Conservation (phyloP, 2,113 vertebrate genomes). For the Chaetodon auriga region DNA sequence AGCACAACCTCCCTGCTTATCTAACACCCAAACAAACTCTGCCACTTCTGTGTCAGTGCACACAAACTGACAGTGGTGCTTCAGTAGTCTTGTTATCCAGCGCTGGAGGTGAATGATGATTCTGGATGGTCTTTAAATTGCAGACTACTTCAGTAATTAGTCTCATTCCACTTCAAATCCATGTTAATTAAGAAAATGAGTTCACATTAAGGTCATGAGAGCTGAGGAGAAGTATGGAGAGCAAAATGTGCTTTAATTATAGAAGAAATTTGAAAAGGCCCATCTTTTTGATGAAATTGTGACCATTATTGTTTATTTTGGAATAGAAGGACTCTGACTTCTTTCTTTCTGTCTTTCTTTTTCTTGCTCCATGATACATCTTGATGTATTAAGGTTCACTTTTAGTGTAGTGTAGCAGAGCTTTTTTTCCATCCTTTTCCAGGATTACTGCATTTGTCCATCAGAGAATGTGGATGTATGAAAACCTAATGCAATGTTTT, state of each 20-base stretch:
- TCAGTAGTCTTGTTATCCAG: slow-evolving; percentile 37
- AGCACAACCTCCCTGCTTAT: slow-evolving; percentile 39
- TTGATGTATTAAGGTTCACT: background rate
- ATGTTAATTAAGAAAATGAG: slow-evolving; percentile 58
- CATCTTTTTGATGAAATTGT: background rate
- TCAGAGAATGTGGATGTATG: background rate
- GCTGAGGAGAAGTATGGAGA: slow-evolving; percentile 13
- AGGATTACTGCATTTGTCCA: background rate
- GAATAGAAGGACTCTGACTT: background rate
- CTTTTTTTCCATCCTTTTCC: background rate
- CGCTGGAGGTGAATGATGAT: slow-evolving; percentile 14
- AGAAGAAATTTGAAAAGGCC: slow-evolving; percentile 5
- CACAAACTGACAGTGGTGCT: slow-evolving; percentile 11
- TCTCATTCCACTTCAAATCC: slow-evolving; percentile 36
- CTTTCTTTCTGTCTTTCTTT: background rate
- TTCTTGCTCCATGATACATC: background rate
- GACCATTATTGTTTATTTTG: background rate
- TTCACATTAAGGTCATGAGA: slow-evolving; percentile 50
- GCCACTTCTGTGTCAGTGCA: slow-evolving; percentile 34
- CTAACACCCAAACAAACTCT: slow-evolving; percentile 40
- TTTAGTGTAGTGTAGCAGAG: background rate
- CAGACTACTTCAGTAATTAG: slow-evolving; percentile 59
- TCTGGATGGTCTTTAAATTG: slow-evolving; percentile 43
- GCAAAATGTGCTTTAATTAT: slow-evolving; percentile 44
- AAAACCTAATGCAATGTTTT: background rate